Evolutionary conservation across 2,888 invertebrate species (phyloP), one percentile per base, ranked within the genome.

Genomic region (Drosophila dives): DNA sequence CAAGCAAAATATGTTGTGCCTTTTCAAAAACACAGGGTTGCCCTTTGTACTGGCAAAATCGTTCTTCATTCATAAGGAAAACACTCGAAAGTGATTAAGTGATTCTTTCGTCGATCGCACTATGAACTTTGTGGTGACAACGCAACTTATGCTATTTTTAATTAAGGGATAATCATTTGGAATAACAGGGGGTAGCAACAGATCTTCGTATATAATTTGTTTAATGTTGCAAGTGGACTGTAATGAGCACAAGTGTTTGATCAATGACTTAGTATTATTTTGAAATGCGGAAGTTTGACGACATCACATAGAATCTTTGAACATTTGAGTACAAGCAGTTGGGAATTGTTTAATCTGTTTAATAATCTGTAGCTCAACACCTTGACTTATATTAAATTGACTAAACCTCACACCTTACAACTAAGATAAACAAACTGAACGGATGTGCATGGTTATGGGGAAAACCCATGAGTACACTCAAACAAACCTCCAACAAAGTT

Each of bases 51-150:
- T 33, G 20, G 20, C 48, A 40, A 48, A 40, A 59, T 51, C 63
- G 32, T 56, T 55, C 32, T 59, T 42, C 66, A 79, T 78, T 78
- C 75, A 78, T 54, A 78, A 70, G n/a, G 51, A 38, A 64, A 77
- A 40, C 74, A 62, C 23, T 40, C 23, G 32, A 20, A 26, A 42
- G 32, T 26, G 58, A 58, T 51, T 48, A 23, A 38, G 36, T 23
- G 23, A 23, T 40, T 66, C 32, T 64, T 59, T 33, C 26, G n/a
- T 34, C 2, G 48, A 29, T 51, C 23, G 62, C 49, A 15, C 50
- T 36, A 51, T 75, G 78, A 58, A 75, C 77, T 79, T 78, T 78
- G 79, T 15, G 51, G 66, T 26, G 50, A 20, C 23, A 34, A 23
- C 33, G 53, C 20, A 36, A 64, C 64, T 48, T 63, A 62, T 53